A percentile compares a stretch with the other conserved stretches of the same genome.
phyloP scores from a whole-genome alignment of 2,797 vertebrate genomes.

The Protosalanx chinensis region DNA sequence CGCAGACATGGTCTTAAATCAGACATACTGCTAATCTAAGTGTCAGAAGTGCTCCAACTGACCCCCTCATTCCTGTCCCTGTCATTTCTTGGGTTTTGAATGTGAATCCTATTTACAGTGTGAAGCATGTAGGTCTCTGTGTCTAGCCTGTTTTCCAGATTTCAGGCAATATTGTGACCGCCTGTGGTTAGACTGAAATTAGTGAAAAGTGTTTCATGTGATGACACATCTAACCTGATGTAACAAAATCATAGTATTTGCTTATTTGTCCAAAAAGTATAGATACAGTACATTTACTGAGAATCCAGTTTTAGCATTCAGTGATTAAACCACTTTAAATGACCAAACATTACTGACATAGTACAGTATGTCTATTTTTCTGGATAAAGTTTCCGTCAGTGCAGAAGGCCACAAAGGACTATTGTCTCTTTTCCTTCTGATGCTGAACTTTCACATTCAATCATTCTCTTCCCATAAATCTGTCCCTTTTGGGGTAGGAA shows the following conservation, averaged over 20 bases:
- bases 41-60: slow-evolving; percentile 38
- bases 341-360: not conserved
- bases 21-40: slow-evolving; percentile 56
- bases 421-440: slow-evolving; percentile 24
- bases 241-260: not conserved
- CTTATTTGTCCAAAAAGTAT: not conserved
- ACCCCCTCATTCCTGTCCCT: not conserved
- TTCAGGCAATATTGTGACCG: not conserved
- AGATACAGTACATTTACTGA: too few species aligned
- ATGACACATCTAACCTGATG: not conserved
- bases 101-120: not conserved
- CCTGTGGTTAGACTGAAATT: not conserved
- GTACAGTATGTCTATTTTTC: not conserved
- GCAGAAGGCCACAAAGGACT: not conserved
- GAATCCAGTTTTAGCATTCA: not conserved
- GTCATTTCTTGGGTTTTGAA: too few species aligned
- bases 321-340: not conserved
- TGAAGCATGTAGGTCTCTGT: not conserved
- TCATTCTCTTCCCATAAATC: slow-evolving; percentile 48
- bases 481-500: slow-evolving; percentile 50
- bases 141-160: not conserved
- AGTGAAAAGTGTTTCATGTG: not conserved
- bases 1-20: slow-evolving; percentile 55
- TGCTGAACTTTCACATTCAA: slow-evolving; percentile 38
- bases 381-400: not conserved